Evolutionary conservation across 1,140 invertebrate species (phyloP), one percentile per base, ranked within the genome.

Genomic region (Potamilus streckersoni): DNA sequence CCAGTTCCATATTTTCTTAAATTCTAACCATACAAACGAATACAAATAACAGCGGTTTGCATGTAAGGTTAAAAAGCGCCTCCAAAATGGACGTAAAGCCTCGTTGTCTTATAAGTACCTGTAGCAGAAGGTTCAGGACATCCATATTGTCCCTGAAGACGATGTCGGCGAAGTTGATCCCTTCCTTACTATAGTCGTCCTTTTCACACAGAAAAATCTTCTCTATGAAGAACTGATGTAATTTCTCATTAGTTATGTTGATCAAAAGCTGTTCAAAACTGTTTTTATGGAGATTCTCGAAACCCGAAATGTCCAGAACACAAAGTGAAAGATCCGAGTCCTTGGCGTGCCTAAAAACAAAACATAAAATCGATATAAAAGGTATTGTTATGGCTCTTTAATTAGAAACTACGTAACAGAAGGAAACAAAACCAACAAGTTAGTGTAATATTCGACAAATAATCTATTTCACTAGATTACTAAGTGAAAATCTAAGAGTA

Each of bases 131-230:
- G 27, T 73, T 27, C 3, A 81, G 63, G 55, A 74, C 63, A 27
- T 59, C 63, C 4, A 93, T 89, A 83, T 96, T 97, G 83, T 96
- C 94, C 15, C 92, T 92, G 85, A 94, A 95, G 81, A 93, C 92
- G 16, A 96, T 92, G 55, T 90, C 19, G n/a, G 38, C 60, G 27
- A 69, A 77, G 31, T 94, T 93, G 66, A 95, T 93, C 2, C 94
- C 94, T 84, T 95, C 94, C 5, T 93, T 92, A 92, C 94, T 93
- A 77, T 95, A 95, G 82, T 95, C 94, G 87, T 93, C 85, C 38
- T 93, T 77, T 82, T 95, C 94, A 94, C 94, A 94, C 0, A 93
- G 93, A 84, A 96, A 95, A 56, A 95, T 94, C 82, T 95, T 93
- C 81, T 95, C 94, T 84, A 95, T 57, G 88, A 95, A 95, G 83